Conservation (phyloP, 2,888 invertebrate genomes). For the Apoda limacodes region DNA sequence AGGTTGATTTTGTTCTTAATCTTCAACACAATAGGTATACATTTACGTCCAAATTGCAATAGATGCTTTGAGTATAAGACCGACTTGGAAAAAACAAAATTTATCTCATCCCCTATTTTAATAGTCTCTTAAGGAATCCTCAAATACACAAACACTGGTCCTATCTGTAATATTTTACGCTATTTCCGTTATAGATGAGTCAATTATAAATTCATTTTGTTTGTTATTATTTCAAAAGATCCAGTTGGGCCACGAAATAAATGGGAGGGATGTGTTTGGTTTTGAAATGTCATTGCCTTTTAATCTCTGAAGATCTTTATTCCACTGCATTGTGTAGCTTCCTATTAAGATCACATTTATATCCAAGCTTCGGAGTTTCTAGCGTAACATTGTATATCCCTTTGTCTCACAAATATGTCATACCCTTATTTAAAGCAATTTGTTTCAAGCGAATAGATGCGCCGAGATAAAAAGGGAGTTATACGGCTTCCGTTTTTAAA, state of each 20-base stretch:
- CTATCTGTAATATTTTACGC: constrained; percentile 2
- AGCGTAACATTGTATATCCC: constrained; percentile 27
- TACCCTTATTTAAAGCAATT: constrained; percentile 40
- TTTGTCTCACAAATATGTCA: constrained; percentile 38
- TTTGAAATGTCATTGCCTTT: constrained; percentile 43
- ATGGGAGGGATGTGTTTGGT: constrained; percentile 32
- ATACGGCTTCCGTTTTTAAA: constrained; percentile 62
- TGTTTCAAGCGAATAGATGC: constrained; percentile 37
- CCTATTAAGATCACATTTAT: constrained; percentile 54
- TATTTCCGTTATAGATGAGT: not conserved
- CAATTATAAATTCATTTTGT: constrained; percentile 15
- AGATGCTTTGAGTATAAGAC: no score
- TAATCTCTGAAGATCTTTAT: constrained; percentile 34
- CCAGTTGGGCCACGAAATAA: no score
- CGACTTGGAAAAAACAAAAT: no score
- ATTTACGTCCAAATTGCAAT: no score
- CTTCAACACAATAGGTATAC: no score
- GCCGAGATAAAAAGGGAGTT: constrained; percentile 45
- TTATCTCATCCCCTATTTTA: no score
- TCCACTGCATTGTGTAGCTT: constrained; percentile 38
- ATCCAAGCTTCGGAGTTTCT: constrained; percentile 31
- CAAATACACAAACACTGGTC: no score
- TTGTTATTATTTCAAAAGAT: no score
- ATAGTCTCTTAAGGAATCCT: no score
- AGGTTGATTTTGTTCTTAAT: no score